Conservation (phyloP, 2,797 vertebrate genomes). For the Ctenosaura bakeri region DNA sequence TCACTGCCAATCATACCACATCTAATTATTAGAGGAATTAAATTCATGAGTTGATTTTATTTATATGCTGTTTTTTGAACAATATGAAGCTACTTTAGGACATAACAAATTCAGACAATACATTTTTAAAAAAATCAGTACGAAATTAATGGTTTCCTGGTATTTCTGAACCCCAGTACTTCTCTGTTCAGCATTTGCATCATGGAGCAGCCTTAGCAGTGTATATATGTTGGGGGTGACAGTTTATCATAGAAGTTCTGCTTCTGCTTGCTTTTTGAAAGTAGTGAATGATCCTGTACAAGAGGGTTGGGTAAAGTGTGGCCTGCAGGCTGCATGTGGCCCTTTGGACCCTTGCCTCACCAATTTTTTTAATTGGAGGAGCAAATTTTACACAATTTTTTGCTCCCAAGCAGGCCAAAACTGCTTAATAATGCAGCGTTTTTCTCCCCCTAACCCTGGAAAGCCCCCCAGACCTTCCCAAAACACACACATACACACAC, state of each 20-base stretch:
- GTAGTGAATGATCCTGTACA: neutral
- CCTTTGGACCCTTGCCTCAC: too few species aligned
- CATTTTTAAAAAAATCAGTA: neutral
- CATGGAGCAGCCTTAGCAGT: neutral
- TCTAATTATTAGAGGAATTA: neutral
- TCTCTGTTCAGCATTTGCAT: neutral
- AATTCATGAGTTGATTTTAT: neutral
- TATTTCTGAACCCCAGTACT: neutral
- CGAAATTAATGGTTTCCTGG: neutral
- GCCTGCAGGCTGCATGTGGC: too few species aligned
- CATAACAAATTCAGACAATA: neutral
- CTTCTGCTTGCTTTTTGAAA: constrained; percentile 10
- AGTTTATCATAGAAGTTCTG: neutral
- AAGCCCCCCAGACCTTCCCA: too few species aligned
- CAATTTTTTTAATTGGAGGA: too few species aligned
- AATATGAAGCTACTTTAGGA: neutral
- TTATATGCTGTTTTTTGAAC: neutral
- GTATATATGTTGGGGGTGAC: too few species aligned
- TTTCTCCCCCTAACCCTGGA: too few species aligned
- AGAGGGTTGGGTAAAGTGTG: too few species aligned
- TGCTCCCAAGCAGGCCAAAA: too few species aligned
- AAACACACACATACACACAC: too few species aligned
- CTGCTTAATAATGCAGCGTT: too few species aligned
- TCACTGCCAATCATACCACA: neutral
- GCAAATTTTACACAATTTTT: too few species aligned